phyloP scores from a whole-genome alignment of 2,888 invertebrate species.

The Lithophane semibrunnea region DNA sequence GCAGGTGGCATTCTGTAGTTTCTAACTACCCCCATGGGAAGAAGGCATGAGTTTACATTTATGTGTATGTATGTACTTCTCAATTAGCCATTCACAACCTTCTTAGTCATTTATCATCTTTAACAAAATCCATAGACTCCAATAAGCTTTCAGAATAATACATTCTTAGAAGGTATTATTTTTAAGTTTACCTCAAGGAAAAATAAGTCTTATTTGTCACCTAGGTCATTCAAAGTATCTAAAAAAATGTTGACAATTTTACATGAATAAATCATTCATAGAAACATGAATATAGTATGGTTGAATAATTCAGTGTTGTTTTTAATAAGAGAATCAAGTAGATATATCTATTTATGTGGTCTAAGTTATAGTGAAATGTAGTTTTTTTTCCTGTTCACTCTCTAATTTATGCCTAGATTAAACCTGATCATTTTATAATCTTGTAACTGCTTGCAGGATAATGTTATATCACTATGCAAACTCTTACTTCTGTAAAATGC shows the following conservation, averaged over 20 bases:
- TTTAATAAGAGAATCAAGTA: neutral
- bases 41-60: no score
- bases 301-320: slow-evolving; percentile 35
- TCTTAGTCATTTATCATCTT: neutral
- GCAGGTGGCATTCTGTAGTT: no score
- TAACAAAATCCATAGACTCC: neutral
- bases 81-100: neutral
- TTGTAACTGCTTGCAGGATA: slow-evolving; percentile 36
- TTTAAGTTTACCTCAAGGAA: slow-evolving; percentile 17
- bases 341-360: neutral
- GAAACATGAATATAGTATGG: slow-evolving; percentile 17
- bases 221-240: neutral
- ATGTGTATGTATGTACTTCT: neutral
- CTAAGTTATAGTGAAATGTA: neutral
- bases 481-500: slow-evolving; percentile 55
- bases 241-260: slow-evolving; percentile 11
- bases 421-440: slow-evolving; percentile 41
- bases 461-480: slow-evolving; percentile 66
- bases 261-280: slow-evolving; percentile 21
- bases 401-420: slow-evolving; percentile 28
- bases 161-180: neutral
- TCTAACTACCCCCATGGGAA: no score
- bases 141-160: neutral
- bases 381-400: slow-evolving; percentile 10
- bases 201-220: neutral